phyloP scores from a whole-genome alignment of 2,888 invertebrate species.

The Coelopa pilipes region DNA sequence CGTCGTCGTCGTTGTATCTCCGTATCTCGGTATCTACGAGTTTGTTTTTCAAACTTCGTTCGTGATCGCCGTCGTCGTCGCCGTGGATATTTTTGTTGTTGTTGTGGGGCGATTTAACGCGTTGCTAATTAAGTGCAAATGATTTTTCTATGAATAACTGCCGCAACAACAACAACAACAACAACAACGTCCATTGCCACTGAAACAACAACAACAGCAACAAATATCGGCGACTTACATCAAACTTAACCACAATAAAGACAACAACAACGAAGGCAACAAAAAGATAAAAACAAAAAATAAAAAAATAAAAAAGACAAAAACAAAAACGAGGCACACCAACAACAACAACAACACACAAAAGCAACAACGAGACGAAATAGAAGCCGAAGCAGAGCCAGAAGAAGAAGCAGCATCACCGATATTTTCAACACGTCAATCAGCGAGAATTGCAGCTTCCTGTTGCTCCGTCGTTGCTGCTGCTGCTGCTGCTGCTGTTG shows the following conservation, averaged over 20 bases:
- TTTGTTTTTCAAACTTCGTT: neutral
- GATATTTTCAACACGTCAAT: neutral
- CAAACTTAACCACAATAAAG: too few relatives aligned
- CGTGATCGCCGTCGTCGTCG: neutral
- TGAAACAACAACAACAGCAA: too few relatives aligned
- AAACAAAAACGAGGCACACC: too few relatives aligned
- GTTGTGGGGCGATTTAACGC: conserved; percentile 10
- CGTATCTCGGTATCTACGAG: neutral
- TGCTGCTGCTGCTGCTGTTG: conserved; percentile 2
- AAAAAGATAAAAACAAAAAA: neutral
- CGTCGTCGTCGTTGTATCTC: conserved; percentile 6
- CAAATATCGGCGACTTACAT: too few relatives aligned
- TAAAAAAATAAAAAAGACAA: neutral
- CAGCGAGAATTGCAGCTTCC: neutral
- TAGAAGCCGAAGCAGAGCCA: too few relatives aligned
- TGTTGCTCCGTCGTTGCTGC: conserved; percentile 4
- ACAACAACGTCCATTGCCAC: neutral
- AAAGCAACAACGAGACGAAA: neutral
- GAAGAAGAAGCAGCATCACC: too few relatives aligned
- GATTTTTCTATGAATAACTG: conserved; percentile 22
- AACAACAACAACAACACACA: neutral
- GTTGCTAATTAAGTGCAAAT: conserved; percentile 37
- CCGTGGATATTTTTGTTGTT: conserved; percentile 6
- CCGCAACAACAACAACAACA: conserved; percentile 5
- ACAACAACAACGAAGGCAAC: neutral